A percentile compares a stretch with the other conserved stretches of the same genome.
Conservation (phyloP, 2,797 vertebrate species). For the Acrocephalus scirpaceus region DNA sequence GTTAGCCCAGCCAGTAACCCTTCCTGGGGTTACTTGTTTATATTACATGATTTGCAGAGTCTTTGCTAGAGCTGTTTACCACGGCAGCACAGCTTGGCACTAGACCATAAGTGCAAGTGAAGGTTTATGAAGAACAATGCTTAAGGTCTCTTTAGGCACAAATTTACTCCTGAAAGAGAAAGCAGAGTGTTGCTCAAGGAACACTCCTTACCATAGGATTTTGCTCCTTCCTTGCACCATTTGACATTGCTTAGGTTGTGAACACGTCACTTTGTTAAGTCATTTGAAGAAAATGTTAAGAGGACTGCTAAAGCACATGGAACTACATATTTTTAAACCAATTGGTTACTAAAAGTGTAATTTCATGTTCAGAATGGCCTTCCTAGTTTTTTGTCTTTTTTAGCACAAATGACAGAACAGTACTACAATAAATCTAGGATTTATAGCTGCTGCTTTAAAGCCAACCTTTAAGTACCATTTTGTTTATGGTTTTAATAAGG, state of each 20-base stretch:
- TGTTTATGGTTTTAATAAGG: conserved; percentile 59
- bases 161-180: not conserved
- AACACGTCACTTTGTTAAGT: not conserved
- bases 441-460: conserved; percentile 47
- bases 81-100: not conserved
- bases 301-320: not conserved
- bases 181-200: not conserved
- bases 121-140: not conserved
- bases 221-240: not conserved
- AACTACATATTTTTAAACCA: not conserved
- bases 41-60: rapidly evolving
- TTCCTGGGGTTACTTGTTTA: not conserved
- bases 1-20: not conserved
- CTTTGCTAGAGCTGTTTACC: not conserved
- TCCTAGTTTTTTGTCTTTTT: not conserved
- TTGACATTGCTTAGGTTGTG: not conserved
- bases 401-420: not conserved
- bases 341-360: not conserved
- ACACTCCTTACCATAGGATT: not conserved
- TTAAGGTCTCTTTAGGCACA: not conserved
- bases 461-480: conserved; percentile 24
- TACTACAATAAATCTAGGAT: conserved; percentile 26
- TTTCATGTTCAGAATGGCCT: not conserved
- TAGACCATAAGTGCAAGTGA: not conserved
- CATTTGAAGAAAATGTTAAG: not conserved